Evolutionary conservation across 2,113 vertebrate species (phyloP).

Genomic region (Phoxinus phoxinus): DNA sequence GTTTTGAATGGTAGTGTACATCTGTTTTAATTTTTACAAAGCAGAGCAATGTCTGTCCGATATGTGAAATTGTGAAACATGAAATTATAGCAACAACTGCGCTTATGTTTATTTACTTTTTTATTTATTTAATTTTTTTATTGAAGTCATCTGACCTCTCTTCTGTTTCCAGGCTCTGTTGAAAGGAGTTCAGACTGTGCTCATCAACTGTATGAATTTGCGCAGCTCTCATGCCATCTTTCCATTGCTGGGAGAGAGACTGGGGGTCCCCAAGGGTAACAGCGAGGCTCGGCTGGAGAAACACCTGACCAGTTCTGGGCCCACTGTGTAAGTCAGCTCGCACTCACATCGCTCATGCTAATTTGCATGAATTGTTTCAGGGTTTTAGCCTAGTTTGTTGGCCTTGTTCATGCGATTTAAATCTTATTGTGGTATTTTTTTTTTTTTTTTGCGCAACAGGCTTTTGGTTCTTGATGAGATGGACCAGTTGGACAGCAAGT

Average conservation of each 20-base stretch:
- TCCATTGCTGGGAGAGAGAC: conserved; percentile 80
- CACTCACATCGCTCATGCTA: background rate
- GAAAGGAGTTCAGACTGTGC: conserved; percentile 69
- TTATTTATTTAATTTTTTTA: too few species aligned
- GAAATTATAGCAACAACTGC: background rate
- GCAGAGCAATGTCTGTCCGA: too few species aligned
- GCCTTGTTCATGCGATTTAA: background rate
- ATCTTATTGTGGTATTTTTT: background rate
- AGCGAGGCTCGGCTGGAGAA: conserved; percentile 76
- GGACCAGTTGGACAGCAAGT: conserved; percentile 95
- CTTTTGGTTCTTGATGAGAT: conserved; percentile 93
- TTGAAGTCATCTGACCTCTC: background rate
- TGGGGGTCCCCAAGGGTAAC: conserved; percentile 69
- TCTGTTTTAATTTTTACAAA: background rate
- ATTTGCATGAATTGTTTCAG: background rate
- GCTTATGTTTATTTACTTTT: background rate
- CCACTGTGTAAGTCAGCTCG: conserved; percentile 84
- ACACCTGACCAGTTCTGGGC: conserved; percentile 77
- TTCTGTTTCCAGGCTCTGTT: conserved; percentile 76
- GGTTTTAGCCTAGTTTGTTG: too few species aligned
- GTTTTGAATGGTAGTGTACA: background rate
- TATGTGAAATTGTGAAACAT: background rate
- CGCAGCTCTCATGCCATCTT: conserved; percentile 85
- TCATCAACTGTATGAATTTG: conserved; percentile 94
- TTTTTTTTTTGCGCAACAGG: conserved; percentile 66